Conservation (phyloP, 2,888 invertebrate species). For the Tetragonisca angustula region DNA sequence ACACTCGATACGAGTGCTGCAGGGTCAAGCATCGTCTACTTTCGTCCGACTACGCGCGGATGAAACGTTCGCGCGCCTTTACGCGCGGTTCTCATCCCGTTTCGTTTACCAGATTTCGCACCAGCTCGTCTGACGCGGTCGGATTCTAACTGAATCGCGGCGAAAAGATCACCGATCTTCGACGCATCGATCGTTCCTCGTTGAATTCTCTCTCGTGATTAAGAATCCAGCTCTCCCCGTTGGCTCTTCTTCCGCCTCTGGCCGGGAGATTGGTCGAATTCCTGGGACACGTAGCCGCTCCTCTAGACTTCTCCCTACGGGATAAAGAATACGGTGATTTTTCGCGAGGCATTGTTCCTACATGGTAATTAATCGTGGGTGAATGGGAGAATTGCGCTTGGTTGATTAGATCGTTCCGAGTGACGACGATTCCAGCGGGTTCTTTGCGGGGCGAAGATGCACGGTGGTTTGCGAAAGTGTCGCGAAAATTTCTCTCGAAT, state of each 20-base stretch:
- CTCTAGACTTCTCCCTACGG: background rate
- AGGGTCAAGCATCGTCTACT: conserved; percentile 40
- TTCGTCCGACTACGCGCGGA: background rate
- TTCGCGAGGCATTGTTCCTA: background rate
- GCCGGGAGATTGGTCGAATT: conserved; percentile 26
- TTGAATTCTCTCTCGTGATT: background rate
- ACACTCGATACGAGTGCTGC: conserved; percentile 24
- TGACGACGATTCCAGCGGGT: background rate
- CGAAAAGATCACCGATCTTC: conserved; percentile 1
- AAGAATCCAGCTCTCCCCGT: background rate
- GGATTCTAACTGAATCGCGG: background rate
- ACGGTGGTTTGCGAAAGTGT: too few relatives aligned
- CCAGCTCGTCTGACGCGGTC: background rate
- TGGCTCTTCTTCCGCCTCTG: background rate
- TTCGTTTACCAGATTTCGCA: background rate
- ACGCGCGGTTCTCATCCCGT: conserved; percentile 38
- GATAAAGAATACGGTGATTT: conserved; percentile 28
- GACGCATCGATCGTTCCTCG: conserved; percentile 23
- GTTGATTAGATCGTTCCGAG: background rate
- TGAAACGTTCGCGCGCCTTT: conserved; percentile 45
- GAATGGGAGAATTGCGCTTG: background rate
- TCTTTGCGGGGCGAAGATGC: background rate
- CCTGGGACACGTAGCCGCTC: background rate
- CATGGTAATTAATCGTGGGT: background rate
- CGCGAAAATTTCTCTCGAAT: too few relatives aligned